Percentiles rank a stretch among this genome's conserved stretches.
Conservation (phyloP, 2,888 invertebrate species). For the Xestia sexstrigata region DNA sequence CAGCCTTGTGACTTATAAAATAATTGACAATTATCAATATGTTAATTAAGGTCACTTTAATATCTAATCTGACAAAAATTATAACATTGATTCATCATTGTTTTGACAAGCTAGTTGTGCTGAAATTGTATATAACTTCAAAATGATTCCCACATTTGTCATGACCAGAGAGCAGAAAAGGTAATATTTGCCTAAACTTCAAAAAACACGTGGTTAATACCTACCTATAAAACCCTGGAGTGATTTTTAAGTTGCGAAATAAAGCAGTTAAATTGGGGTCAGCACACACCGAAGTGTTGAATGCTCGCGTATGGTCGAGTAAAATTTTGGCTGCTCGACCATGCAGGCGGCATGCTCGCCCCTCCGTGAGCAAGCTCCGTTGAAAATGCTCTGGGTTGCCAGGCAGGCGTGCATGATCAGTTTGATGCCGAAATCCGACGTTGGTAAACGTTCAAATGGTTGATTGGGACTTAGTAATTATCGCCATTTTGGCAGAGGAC, state of each 20-base stretch:
- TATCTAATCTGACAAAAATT: slow-evolving; percentile 44
- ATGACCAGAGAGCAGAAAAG: neutral
- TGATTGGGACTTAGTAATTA: too few species aligned
- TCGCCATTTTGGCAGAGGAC: too few species aligned
- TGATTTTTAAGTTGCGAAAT: neutral
- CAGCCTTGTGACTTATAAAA: slow-evolving; percentile 77
- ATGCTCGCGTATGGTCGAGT: too few species aligned
- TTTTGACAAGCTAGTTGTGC: slow-evolving; percentile 12
- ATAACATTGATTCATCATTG: neutral
- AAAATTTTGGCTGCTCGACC: too few species aligned
- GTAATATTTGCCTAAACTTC: neutral
- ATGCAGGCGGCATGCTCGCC: too few species aligned
- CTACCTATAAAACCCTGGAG: neutral
- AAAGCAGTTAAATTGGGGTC: neutral
- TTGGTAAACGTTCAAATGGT: too few species aligned
- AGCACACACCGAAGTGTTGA: too few species aligned
- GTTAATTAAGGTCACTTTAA: slow-evolving; percentile 61
- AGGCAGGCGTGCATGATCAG: too few species aligned
- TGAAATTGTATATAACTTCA: slow-evolving; percentile 11
- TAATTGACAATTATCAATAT: slow-evolving; percentile 76
- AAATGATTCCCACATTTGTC: neutral
- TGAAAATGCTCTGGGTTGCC: too few species aligned
- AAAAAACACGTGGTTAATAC: neutral
- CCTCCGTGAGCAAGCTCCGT: too few species aligned
- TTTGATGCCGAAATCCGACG: too few species aligned